Base-by-base conservation (phyloP, 64 coral and sea anemone genomes). In the Catalaphyllia jardinei region DNA sequence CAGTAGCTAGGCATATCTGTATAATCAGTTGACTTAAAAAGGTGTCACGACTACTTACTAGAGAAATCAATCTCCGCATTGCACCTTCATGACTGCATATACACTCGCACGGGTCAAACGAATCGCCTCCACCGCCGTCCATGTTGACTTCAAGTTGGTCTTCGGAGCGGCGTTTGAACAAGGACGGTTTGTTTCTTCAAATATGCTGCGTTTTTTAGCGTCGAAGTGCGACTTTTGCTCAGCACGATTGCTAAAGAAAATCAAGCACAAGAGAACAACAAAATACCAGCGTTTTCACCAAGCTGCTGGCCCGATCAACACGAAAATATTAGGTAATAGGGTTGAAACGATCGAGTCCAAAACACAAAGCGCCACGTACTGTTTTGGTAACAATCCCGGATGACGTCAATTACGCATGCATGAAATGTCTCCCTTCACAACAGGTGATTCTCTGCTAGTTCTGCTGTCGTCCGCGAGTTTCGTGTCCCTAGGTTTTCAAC, bases 71-170 rank as follows among this genome's bases (percentile, higher is more conserved):
- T 51, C 97, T 87, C 83, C 97, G 80, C 97, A 99, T 99, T 10
- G 97, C 97, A 13, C 97, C 97, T 54, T 99, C 97, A 54, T 99
- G 92, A 75, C 93, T 95, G 59, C 94, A 99, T 82, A 99, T 95
- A 91, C 97, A 99, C 69, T 99, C 97, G 69, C 97, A 99, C 22
- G 97, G 97, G 77, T 99, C 97, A 79, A 99, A 99, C 13, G 87
- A 77, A 88, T 93, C 97, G 33, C 94, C 93, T 18, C 93, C 88
- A 25, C 79, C 91, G n/a, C 93, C 93, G 22, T 92, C 94, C 94
- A 96, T 96, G 20, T 88, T 71, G 52, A 72, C 20, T 77, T 31
- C 31, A 17, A 14, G 54, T 57, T 57, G 11, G 54, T 12, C 54
- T 12, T 57, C 15, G 10, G 54, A 57, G 15, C 54, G 54, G 60